Base-by-base conservation (phyloP, 2,888 invertebrate species). In the Cryptocephalus moraei region DNA sequence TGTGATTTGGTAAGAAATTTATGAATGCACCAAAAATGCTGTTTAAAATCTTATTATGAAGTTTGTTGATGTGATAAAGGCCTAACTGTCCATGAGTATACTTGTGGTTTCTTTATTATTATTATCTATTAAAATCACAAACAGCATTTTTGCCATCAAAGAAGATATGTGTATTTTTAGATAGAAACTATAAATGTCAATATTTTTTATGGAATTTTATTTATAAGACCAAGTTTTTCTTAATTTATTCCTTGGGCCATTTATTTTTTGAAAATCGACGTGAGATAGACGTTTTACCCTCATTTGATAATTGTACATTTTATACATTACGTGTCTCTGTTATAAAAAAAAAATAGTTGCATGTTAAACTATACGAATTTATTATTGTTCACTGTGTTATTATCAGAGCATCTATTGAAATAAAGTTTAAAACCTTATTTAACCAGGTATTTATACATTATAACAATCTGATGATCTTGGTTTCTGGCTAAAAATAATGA, bases 1-100 rank as follows among this genome's bases (percentile, higher is more conserved):
- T 84, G 75, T 84, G 79, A 81, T 73, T 49, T 53, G 53, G 50
- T 49, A 47, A 49, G 47, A 40, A 44, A 6, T 22, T 22, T 22
- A 22, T 22, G 2, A 22, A 4, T 22, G 11, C 40, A 46, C 36
- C 32, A 38, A 38, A 9, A 8, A 8, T 12, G 38, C 42, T 33
- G 36, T 44, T 36, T 43, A 32, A 22, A 12, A 41, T 12, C 41
- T 46, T 46, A 14, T 46, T 39, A 22, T 11, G n/a, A 14, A 36
- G 32, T 11, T 11, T 9, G 10, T 14, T 33, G 13, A 12, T 33
- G 33, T 34, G 40, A 22, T 12, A 13, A 12, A 40, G 31, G 31
- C 14, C 41, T 13, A 22, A 14, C 22, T 22, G 22, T 22, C 22
- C 22, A 22, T 22, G 22, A 22, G 22, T 22, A 22, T 6, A 22